phyloP scores from a whole-genome alignment of 2,888 invertebrate genomes.

The Mesopsocus fuscifrons region DNA sequence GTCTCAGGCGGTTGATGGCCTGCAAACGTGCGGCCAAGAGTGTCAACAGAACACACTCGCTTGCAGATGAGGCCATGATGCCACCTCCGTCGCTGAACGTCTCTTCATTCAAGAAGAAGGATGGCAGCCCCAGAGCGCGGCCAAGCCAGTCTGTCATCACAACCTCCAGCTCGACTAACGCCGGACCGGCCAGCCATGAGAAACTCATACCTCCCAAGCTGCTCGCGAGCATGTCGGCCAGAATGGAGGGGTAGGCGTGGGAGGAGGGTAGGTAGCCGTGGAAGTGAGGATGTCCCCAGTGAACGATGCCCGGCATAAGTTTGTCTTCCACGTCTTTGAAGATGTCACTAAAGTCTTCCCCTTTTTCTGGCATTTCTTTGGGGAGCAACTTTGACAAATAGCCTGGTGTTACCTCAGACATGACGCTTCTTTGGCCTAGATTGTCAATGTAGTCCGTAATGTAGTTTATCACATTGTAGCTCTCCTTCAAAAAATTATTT shows the following conservation, averaged over 20 bases:
- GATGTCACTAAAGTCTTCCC: conserved; percentile 72
- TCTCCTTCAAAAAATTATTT: too few relatives aligned
- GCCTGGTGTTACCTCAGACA: conserved; percentile 79
- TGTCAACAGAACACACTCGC: conserved; percentile 82
- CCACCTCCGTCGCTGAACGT: conserved; percentile 63
- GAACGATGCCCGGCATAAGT: conserved; percentile 88
- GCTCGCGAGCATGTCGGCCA: conserved; percentile 93
- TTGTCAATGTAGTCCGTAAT: conserved; percentile 74
- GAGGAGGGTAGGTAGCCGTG: conserved; percentile 98
- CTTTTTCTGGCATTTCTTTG: conserved; percentile 55
- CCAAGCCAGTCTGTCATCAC: conserved; percentile 92
- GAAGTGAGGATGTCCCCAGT: conserved; percentile 98
- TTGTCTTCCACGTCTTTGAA: conserved; percentile 78
- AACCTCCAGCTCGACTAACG: conserved; percentile 89
- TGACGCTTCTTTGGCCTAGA: conserved; percentile 59
- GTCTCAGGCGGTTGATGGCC: conserved; percentile 66
- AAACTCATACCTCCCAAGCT: conserved; percentile 96
- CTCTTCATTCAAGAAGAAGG: conserved; percentile 64
- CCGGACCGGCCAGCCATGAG: conserved; percentile 96
- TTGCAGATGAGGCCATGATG: conserved; percentile 67
- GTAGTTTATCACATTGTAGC: too few relatives aligned
- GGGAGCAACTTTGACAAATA: conserved; percentile 66
- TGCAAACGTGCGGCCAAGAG: conserved; percentile 84
- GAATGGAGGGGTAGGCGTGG: conserved; percentile 92
- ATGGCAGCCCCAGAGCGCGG: conserved; percentile 81